phyloP scores from a whole-genome alignment of 2,888 invertebrate species.

The Griposia aprilina region DNA sequence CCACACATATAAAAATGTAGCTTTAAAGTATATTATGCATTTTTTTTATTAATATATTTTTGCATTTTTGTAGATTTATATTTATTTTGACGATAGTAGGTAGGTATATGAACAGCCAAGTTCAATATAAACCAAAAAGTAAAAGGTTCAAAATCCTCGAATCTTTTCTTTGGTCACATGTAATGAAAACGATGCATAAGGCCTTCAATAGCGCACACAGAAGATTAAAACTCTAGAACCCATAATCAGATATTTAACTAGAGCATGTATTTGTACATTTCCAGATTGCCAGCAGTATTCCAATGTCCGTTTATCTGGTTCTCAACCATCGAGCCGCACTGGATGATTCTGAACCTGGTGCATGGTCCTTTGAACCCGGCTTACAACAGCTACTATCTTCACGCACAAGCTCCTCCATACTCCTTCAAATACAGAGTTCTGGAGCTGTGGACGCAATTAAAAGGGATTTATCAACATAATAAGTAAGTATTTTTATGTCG shows the following conservation, averaged over 20 bases:
- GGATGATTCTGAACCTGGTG: slow-evolving; percentile 65
- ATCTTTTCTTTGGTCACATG: background rate
- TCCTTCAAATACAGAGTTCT: slow-evolving; percentile 68
- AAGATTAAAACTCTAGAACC: background rate
- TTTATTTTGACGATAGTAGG: background rate
- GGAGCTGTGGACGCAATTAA: slow-evolving; percentile 33
- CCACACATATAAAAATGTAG: background rate
- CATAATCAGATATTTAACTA: background rate
- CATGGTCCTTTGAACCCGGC: slow-evolving; percentile 73
- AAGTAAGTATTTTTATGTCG: slow-evolving; percentile 35
- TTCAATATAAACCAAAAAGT: background rate
- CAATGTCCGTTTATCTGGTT: slow-evolving; percentile 78
- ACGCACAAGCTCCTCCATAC: slow-evolving; percentile 65
- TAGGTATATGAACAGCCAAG: background rate
- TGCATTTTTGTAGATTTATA: background rate
- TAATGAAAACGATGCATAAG: background rate
- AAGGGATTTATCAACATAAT: slow-evolving; percentile 17
- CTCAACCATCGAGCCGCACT: slow-evolving; percentile 72
- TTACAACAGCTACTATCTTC: slow-evolving; percentile 61
- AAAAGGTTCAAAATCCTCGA: background rate
- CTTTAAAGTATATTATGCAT: background rate
- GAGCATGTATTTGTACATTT: slow-evolving; percentile 36
- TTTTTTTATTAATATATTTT: background rate
- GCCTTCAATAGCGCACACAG: background rate
- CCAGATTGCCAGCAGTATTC: slow-evolving; percentile 72